phyloP scores from a whole-genome alignment of 2,888 invertebrate genomes.

The Pogonocherus hispidulus region DNA sequence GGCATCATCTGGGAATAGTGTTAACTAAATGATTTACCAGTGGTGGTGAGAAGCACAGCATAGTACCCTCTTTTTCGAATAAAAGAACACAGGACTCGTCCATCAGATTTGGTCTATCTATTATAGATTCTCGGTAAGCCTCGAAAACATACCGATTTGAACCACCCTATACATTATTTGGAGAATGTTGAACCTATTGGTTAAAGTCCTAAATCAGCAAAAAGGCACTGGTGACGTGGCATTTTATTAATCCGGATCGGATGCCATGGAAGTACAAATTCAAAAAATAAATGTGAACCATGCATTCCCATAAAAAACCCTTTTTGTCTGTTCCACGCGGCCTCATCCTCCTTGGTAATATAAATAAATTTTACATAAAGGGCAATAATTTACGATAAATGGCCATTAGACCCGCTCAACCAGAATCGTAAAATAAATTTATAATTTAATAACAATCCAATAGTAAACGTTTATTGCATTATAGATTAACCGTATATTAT shows the following conservation, averaged over 20 bases:
- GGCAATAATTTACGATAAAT: constrained; percentile 21
- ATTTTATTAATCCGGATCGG: not conserved
- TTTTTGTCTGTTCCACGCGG: not conserved
- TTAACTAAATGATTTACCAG: too few relatives aligned
- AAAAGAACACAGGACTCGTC: too few relatives aligned
- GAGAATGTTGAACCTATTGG: too few relatives aligned
- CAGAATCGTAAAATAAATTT: constrained; percentile 28
- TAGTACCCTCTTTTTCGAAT: too few relatives aligned
- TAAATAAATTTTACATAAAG: constrained; percentile 18
- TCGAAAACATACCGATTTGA: too few relatives aligned
- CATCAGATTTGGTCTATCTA: too few relatives aligned
- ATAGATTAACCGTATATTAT: constrained; percentile 27
- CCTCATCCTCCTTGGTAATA: not conserved
- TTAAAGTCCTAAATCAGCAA: too few relatives aligned
- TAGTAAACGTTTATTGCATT: constrained; percentile 33
- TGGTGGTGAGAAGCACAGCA: too few relatives aligned
- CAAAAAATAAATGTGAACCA: not conserved
- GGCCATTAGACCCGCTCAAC: constrained; percentile 18
- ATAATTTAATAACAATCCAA: constrained; percentile 34
- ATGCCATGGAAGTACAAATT: not conserved
- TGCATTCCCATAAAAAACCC: constrained; percentile 3
- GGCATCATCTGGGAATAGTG: too few relatives aligned
- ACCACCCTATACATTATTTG: too few relatives aligned
- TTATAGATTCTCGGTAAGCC: too few relatives aligned
- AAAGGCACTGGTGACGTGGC: too few relatives aligned